phyloP scores from a whole-genome alignment of 2,113 vertebrate species.

The Lepus americanus region DNA sequence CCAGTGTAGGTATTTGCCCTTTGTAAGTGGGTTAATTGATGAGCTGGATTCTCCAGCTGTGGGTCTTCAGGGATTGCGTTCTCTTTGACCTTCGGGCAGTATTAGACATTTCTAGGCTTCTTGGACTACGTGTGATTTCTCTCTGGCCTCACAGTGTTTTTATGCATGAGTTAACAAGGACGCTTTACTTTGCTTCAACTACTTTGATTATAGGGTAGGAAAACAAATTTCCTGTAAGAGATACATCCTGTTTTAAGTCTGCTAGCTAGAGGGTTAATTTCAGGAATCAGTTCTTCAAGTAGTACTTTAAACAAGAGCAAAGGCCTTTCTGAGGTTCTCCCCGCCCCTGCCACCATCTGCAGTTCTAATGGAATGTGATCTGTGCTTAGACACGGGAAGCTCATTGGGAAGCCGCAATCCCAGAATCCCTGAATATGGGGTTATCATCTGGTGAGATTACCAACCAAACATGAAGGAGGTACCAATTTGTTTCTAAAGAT shows the following conservation, averaged over 20 bases:
- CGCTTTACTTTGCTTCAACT: background rate
- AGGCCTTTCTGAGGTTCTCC: background rate
- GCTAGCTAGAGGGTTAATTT: background rate
- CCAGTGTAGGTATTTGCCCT: background rate
- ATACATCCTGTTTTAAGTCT: background rate
- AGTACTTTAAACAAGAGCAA: background rate
- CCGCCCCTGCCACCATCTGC: background rate
- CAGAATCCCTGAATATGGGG: background rate
- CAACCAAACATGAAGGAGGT: background rate
- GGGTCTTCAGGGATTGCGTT: background rate
- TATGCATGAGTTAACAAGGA: background rate
- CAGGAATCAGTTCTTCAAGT: background rate
- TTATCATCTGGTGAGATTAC: background rate
- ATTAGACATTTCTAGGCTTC: background rate
- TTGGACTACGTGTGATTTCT: background rate
- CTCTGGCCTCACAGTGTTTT: background rate
- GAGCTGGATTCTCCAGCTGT: background rate
- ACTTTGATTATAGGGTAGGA: background rate
- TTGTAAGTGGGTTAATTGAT: background rate
- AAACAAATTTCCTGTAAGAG: background rate
- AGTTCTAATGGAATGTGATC: background rate
- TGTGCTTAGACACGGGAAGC: background rate
- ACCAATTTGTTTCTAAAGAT: background rate
- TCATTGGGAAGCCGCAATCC: background rate
- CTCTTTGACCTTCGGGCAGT: background rate